Conservation (phyloP, 2,113 vertebrate species). For the Corythornis cristatus region DNA sequence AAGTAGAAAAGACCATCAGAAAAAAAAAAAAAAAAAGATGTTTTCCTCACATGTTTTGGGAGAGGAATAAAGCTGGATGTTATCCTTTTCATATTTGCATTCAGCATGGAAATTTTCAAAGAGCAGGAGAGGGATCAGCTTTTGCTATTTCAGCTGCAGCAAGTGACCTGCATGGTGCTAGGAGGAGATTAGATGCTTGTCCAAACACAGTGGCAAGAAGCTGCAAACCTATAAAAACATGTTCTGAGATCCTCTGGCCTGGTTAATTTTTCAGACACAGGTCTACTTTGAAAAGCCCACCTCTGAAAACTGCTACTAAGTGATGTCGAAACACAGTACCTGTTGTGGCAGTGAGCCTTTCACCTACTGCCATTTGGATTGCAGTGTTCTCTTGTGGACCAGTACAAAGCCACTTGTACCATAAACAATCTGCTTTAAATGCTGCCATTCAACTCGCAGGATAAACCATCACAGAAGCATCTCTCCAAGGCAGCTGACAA, state of each 20-base stretch:
- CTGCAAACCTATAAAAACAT: not conserved
- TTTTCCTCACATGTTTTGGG: not conserved
- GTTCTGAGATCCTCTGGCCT: not conserved
- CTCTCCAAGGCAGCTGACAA: not conserved
- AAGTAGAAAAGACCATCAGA: not conserved
- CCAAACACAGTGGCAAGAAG: not conserved
- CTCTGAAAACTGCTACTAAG: not conserved
- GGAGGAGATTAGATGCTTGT: not conserved
- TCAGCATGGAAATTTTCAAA: constrained; percentile 51
- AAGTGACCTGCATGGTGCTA: not conserved
- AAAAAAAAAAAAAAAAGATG: not conserved
- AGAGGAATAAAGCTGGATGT: constrained; percentile 7
- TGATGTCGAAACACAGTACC: not conserved
- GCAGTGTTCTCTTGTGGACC: not conserved
- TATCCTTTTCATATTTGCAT: constrained; percentile 34
- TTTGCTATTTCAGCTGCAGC: not conserved
- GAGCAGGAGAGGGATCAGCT: not conserved
- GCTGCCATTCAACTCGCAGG: not conserved
- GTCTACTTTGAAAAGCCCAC: not conserved
- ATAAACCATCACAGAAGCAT: not conserved
- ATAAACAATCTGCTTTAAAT: not conserved
- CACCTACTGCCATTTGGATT: not conserved
- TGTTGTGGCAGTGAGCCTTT: not conserved
- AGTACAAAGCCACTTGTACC: not conserved
- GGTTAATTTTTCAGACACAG: not conserved